Evolutionary conservation across 2,888 invertebrate genomes (phyloP), one percentile per base, ranked within the genome.

Genomic region (Cheilosia urbana): DNA sequence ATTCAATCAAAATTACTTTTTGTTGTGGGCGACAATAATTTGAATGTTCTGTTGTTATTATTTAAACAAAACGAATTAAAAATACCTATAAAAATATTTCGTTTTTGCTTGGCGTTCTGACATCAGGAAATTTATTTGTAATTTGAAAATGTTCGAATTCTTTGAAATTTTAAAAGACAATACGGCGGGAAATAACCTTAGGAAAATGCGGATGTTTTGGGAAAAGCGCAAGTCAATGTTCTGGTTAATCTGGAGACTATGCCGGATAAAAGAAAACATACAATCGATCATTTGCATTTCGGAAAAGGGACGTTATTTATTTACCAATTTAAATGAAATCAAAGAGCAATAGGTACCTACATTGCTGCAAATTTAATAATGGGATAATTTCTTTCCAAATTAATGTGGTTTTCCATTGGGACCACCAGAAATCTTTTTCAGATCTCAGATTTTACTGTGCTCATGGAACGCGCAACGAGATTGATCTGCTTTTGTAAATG

Each of bases 151-250:
- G 17, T 9, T 21, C 27, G n/a, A 40, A 68, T 42, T 55, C 42
- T 19, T 40, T 42, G 19, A 19, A 55, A 15, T 27, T 24, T 11
- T 15, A 40, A 58, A 13, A 1, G 15, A 19, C 21, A 27, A 47
- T 30, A 3, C 17, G 19, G 17, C 30, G 30, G 13, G 47, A 21
- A 30, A 30, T n/a, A 68, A 55, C 9, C 42, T 30, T 27, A 6
- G 21, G 37, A 49, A 47, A 58, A 57, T 58, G 13, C 37, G 49
- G 58, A 68, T 45, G 9, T 45, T 55, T 68, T 55, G n/a, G 30
- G n/a, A n/a, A 27, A 15, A 51, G 37, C 45, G 21, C 34, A 55
- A 53, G 53, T 53, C 55, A n/a, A 3, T 2, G 17, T 9, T 17
- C 30, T 55, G 30, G 17, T 55, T 55, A 34, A 55, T 34, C 55